Base-by-base conservation (phyloP, 2,797 vertebrate species). In the Acipenser oxyrinchus region DNA sequence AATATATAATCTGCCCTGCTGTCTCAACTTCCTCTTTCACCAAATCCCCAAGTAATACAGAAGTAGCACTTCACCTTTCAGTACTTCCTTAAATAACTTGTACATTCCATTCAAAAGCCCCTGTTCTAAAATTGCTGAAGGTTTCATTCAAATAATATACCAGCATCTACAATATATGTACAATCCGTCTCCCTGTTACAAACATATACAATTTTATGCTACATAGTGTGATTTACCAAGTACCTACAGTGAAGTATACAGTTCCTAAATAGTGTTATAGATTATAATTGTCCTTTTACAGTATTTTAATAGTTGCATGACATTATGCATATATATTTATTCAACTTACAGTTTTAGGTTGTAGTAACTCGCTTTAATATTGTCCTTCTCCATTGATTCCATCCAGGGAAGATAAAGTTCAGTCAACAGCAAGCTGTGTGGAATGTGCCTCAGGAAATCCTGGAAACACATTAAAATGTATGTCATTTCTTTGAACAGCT, bases 361-460 rank as follows among this genome's bases (percentile, higher is more conserved):
- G 66, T 82, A 73, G 5, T 74, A 78, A 81, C 77, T 90, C 77
- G 92, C 88, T 67, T 84, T 77, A 18, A 75, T 60, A 1, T 70
- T 83, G 65, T 81, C 78, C 10, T 76, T 88, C 60, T 90, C 88
- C 73, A 98, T 73, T 59, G 94, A 91, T 0, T 57, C 64, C 80
- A 94, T 93, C 96, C 96, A 98, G 49, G 79, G 82, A 15, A 89
- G 78, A 18, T 93, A 96, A 68, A 90, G 87, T 12, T 94, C 86
- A 1, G 84, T 83, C 1, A 83, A 88, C 61, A 98, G 83, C 48
- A 99, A 88, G 75, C 93, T 94, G 68, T 82, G 86, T 1, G 96
- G 96, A 75, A 99, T 93, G 7, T 93, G 91, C 71, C 93, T 86
- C 60, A 99, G 91, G 73, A 97, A 99, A 73, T 91, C 92, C 96